These are phyloP conservation scores for Takifugu bimaculatus DNA, from an alignment of 2,113 vertebrate genomes.

Conservation along the genomic window DNA sequence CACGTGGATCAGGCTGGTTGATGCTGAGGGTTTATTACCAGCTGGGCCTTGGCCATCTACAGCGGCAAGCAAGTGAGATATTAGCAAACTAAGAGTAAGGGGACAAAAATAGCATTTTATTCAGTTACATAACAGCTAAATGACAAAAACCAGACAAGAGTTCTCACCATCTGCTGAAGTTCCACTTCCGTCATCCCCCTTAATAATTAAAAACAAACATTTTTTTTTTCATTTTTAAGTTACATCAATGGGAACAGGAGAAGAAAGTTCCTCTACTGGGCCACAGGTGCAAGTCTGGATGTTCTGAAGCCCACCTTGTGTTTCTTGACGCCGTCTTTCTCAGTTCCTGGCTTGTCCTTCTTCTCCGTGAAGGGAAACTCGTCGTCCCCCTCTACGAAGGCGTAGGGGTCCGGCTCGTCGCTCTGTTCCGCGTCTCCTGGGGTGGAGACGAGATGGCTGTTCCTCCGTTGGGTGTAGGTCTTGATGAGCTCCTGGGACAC, in stretches of 20 bases:
- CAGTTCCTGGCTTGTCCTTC: conserved; percentile 85
- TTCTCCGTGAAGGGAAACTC: conserved; percentile 91
- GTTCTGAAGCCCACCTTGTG: conserved; percentile 79
- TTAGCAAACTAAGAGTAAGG: not conserved
- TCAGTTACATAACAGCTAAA: not conserved
- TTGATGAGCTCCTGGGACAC: conserved; percentile 91
- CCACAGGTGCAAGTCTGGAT: too few relatives aligned
- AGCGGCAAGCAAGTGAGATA: conserved; percentile 9
- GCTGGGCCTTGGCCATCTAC: conserved; percentile 84
- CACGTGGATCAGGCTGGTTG: conserved; percentile 91
- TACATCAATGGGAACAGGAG: not conserved
- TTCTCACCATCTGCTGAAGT: conserved; percentile 83
- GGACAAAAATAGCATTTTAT: not conserved
- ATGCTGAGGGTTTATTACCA: conserved; percentile 83
- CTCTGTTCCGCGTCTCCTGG: conserved; percentile 80
- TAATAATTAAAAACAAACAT: conserved; percentile 44
- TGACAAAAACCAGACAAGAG: not conserved
- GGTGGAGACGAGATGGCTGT: conserved; percentile 82
- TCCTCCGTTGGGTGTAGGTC: conserved; percentile 88
- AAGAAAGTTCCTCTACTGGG: too few relatives aligned
- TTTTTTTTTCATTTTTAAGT: not conserved
- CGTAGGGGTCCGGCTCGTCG: conserved; percentile 88
- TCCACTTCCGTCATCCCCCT: conserved; percentile 83
- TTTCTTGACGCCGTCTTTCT: conserved; percentile 87
- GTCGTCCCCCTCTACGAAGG: conserved; percentile 91